Conservation (phyloP, 2,797 vertebrate species). For the Centroberyx gerrardi region DNA sequence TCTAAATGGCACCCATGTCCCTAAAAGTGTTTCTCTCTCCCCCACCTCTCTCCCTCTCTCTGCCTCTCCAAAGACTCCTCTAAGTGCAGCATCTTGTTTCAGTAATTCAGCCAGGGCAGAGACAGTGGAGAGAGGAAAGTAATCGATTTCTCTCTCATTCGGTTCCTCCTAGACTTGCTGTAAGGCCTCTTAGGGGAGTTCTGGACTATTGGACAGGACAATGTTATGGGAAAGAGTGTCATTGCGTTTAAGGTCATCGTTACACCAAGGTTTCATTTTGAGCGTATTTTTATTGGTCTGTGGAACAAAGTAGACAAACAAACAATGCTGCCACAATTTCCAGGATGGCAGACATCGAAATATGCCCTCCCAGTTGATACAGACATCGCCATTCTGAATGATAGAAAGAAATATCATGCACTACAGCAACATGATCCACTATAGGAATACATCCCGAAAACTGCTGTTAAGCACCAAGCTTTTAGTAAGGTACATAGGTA, state of each 20-base stretch:
- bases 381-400: slow-evolving; percentile 46
- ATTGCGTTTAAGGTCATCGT: slow-evolving; percentile 85
- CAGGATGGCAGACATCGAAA: slow-evolving; percentile 66
- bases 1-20: slow-evolving; percentile 89
- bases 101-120: slow-evolving; percentile 88
- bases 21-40: slow-evolving; percentile 85
- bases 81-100: slow-evolving; percentile 90
- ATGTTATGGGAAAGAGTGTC: slow-evolving; percentile 85
- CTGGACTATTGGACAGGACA: slow-evolving; percentile 84
- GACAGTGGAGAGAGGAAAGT: slow-evolving; percentile 84
- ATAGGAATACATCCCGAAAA: slow-evolving; percentile 62
- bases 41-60: slow-evolving; percentile 66
- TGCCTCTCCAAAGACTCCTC: slow-evolving; percentile 83
- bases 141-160: slow-evolving; percentile 87
- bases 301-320: slow-evolving; percentile 74
- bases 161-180: slow-evolving; percentile 85
- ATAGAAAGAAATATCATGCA: slow-evolving; percentile 55
- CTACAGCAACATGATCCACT: slow-evolving; percentile 70
- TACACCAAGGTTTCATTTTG: slow-evolving; percentile 80
- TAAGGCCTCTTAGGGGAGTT: slow-evolving; percentile 85
- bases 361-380: slow-evolving; percentile 52
- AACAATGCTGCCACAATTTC: slow-evolving; percentile 65
- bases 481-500: slow-evolving; percentile 81
- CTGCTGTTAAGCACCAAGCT: slow-evolving; percentile 72
- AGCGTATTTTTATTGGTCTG: slow-evolving; percentile 79